Conservation (phyloP, 2,888 invertebrate genomes). For the Eudemis profundana region DNA sequence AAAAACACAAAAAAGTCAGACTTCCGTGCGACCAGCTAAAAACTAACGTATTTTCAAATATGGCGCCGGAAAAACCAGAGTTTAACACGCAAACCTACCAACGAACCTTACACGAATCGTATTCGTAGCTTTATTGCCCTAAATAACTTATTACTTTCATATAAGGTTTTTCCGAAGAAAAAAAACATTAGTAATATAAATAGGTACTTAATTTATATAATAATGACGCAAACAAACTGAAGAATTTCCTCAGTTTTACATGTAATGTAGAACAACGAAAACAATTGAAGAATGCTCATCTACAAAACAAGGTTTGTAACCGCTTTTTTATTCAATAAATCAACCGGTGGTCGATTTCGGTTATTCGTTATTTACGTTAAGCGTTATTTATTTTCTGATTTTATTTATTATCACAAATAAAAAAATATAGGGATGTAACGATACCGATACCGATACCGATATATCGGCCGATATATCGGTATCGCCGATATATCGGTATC, state of each 20-base stretch:
- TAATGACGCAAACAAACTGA: neutral
- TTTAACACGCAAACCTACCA: neutral
- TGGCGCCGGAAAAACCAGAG: conserved; percentile 13
- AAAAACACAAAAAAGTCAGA: conserved; percentile 22
- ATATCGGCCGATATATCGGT: no score
- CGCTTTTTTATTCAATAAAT: no score
- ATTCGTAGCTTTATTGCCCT: neutral
- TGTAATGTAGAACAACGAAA: neutral
- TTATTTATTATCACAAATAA: no score
- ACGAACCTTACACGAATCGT: neutral
- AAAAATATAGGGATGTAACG: no score
- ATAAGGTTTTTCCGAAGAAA: neutral
- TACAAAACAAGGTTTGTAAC: no score
- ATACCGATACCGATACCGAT: no score
- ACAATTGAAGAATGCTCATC: neutral
- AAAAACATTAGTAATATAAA: neutral
- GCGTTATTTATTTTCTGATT: no score
- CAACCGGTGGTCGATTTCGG: no score
- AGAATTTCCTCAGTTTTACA: neutral
- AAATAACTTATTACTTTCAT: neutral
- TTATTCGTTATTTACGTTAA: no score
- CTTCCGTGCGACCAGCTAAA: conserved; percentile 17
- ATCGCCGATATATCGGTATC: no score
- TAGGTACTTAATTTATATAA: no score
- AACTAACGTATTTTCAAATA: conserved; percentile 18